A percentile compares a stretch with the other conserved stretches of the same genome.
Evolutionary conservation across 2,113 vertebrate genomes (phyloP).

Genomic region (Tragelaphus scriptus): DNA sequence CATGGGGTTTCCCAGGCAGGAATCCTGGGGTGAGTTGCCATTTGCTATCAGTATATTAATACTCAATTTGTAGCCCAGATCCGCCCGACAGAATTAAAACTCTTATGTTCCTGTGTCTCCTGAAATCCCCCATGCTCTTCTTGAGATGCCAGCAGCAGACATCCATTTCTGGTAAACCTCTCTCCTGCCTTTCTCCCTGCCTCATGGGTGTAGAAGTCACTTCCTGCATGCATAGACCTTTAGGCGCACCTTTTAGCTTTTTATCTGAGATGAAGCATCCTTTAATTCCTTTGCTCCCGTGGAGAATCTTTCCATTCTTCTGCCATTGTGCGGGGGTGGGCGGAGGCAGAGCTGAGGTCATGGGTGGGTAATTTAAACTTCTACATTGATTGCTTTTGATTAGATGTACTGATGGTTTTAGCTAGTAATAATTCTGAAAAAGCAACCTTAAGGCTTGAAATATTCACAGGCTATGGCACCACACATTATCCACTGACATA

Average conservation of each 20-base stretch:
- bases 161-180: background rate
- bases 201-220: background rate
- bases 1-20: background rate
- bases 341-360: background rate
- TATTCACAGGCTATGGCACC: background rate
- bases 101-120: background rate
- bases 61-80: background rate
- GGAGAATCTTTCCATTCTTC: background rate
- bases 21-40: background rate
- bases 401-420: background rate
- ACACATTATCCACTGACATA: background rate
- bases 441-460: background rate
- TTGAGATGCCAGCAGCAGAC: background rate
- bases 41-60: background rate
- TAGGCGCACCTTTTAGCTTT: background rate
- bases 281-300: background rate
- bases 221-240: background rate
- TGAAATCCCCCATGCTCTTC: background rate
- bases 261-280: background rate
- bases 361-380: background rate
- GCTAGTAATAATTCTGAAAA: background rate
- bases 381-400: background rate
- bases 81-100: background rate
- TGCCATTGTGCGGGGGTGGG: rapidly evolving
- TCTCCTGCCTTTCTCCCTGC: background rate